Base-by-base conservation (phyloP, 2,888 invertebrate species). In the Dorcus hopei region DNA sequence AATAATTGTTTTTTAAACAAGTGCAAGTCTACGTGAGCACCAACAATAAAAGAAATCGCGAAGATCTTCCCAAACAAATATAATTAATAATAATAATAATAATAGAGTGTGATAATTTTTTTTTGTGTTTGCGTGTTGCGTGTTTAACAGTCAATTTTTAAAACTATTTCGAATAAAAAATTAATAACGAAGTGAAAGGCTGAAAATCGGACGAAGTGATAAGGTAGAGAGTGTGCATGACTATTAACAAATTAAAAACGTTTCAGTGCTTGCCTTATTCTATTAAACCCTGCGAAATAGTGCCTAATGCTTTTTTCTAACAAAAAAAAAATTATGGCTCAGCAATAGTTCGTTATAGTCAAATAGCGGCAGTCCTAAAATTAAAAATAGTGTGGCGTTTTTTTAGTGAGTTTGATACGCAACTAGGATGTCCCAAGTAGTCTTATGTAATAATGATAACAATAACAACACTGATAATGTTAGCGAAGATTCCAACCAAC, bases 401-500 rank as follows among this genome's bases (percentile, higher is more conserved):
- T n/a, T 19, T 49, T 58, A 43, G 49, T 38, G 49, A 43, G 41
- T 40, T 19, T 45, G 19, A 45, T 45, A 45, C 9, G 19, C 23
- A 23, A 9, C 45, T 55, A 82, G 79, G 77, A 87, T 89, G 88
- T 89, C 89, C 67, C 87, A 88, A 79, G 83, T 89, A 81, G 88
- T 87, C 81, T 83, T 89, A 66, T 88, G 87, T 78, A 85, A 87
- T 75, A 83, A 84, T 75, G 82, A 86, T 77, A 86, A 83, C 79
- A 87, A 86, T 80, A 87, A 86, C 74, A 86, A 85, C 73, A 86
- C 85, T 75, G 90, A 91, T 83, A 91, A 89, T 85, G 88, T 86
- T 79, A 90, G 90, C 84, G 90, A 91, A 79, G 90, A 91, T 82
- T 90, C 90, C 79, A 90, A 88, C 81, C 88, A 90, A 78, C 88